Evolutionary conservation across 2,888 invertebrate genomes (phyloP).

Genomic region (Villa cingulata): DNA sequence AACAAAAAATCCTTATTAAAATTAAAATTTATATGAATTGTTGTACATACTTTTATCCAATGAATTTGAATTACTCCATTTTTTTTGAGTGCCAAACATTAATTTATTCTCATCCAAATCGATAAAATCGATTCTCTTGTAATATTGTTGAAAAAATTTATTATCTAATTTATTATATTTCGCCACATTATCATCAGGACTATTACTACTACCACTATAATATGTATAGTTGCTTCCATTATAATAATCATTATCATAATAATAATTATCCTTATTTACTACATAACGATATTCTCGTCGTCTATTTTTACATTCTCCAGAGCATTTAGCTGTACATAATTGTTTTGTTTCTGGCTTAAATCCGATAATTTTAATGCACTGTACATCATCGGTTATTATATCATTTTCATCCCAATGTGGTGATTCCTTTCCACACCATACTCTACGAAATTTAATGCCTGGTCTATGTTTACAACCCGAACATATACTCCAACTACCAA

Average conservation of each 20-base stretch:
- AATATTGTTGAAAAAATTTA: background rate
- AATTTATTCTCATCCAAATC: background rate
- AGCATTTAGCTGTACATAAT: constrained; percentile 27
- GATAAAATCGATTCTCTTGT: background rate
- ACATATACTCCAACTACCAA: constrained; percentile 50
- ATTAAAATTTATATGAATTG: too few relatives aligned
- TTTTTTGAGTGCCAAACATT: background rate
- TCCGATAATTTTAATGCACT: constrained; percentile 21
- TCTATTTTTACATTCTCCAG: background rate
- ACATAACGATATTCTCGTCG: background rate
- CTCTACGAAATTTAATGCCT: constrained; percentile 35
- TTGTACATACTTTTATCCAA: too few relatives aligned
- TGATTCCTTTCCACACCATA: constrained; percentile 38
- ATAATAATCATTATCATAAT: too few relatives aligned
- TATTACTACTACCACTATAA: too few relatives aligned
- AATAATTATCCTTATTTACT: background rate
- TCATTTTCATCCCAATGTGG: constrained; percentile 36
- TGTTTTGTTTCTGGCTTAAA: constrained; percentile 26
- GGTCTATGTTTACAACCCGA: constrained; percentile 40
- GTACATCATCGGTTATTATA: constrained; percentile 30
- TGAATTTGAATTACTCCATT: background rate
- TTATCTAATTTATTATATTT: background rate
- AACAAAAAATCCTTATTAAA: too few relatives aligned
- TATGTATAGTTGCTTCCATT: too few relatives aligned
- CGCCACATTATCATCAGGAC: too few relatives aligned